A percentile compares a stretch with the other conserved stretches of the same genome.
Evolutionary conservation across 2,888 invertebrate species (phyloP).

Genomic region (Caenorhabditis sp.): DNA sequence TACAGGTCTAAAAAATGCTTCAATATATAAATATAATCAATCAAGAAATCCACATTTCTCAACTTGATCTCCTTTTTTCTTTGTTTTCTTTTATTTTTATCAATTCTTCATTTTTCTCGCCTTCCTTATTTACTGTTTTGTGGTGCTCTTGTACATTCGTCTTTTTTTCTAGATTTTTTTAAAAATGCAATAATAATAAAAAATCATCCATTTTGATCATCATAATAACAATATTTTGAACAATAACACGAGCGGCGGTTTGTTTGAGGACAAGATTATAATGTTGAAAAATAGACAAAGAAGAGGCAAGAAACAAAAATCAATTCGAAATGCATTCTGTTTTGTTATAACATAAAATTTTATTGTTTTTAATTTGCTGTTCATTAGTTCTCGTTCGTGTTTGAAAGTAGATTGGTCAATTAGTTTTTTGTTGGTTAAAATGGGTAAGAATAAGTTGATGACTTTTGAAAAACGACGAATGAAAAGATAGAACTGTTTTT

Average conservation of each 20-base stretch:
- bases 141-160: neutral
- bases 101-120: neutral
- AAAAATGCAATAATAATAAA: neutral
- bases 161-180: neutral
- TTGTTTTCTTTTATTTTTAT: neutral
- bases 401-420: too few species aligned
- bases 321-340: neutral
- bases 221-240: too few species aligned
- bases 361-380: neutral
- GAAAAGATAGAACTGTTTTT: too few species aligned
- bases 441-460: too few species aligned
- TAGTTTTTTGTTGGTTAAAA: too few species aligned
- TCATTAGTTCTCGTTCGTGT: neutral
- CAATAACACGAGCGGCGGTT: neutral
- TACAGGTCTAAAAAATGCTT: constrained; percentile 51
- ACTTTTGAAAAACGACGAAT: too few species aligned
- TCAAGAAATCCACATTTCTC: neutral
- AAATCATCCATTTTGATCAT: neutral
- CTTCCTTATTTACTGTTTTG: neutral
- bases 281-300: neutral
- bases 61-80: constrained; percentile 7
- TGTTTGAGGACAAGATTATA: neutral
- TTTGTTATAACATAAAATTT: neutral
- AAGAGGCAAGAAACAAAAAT: neutral
- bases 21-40: constrained; percentile 4